Percentiles rank a stretch among this genome's conserved stretches.
Conservation (phyloP, 2,113 vertebrate genomes). For the Ardeotis arabs region DNA sequence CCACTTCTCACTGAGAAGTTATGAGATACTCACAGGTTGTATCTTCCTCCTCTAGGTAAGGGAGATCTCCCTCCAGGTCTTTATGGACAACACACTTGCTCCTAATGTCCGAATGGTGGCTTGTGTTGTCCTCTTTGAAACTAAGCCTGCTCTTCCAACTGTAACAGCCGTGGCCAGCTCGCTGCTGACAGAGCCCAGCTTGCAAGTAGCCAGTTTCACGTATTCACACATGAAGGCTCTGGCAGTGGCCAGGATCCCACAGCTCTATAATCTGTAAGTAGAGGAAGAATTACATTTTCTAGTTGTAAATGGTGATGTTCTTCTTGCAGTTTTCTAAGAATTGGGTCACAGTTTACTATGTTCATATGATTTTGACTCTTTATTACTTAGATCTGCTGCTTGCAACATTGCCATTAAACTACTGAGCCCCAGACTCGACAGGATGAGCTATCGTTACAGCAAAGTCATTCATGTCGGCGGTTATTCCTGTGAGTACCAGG, state of each 20-base stretch:
- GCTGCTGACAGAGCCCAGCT: conserved; percentile 75
- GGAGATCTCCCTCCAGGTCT: conserved; percentile 78
- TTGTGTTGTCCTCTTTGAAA: conserved; percentile 83
- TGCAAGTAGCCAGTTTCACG: conserved; percentile 85
- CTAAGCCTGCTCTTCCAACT: conserved; percentile 78
- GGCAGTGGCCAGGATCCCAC: conserved; percentile 73
- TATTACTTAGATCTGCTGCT: conserved; percentile 76
- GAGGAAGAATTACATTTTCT: neutral
- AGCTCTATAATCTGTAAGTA: conserved; percentile 81
- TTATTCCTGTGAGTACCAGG: conserved; percentile 77
- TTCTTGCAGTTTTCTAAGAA: neutral
- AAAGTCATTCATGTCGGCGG: conserved; percentile 74
- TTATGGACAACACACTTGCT: conserved; percentile 77
- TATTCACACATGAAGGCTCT: conserved; percentile 85
- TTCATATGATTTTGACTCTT: neutral
- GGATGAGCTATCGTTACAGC: conserved; percentile 80
- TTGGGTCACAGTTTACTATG: neutral
- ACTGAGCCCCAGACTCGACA: conserved; percentile 76
- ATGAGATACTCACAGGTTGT: neutral
- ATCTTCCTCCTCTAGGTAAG: conserved; percentile 72
- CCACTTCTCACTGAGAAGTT: neutral
- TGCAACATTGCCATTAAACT: conserved; percentile 83
- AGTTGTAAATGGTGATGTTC: neutral
- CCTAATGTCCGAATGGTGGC: conserved; percentile 84
- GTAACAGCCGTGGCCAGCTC: conserved; percentile 74